Conservation (phyloP, 1,140 invertebrate species). For the Venustaconcha ellipsiformis region DNA sequence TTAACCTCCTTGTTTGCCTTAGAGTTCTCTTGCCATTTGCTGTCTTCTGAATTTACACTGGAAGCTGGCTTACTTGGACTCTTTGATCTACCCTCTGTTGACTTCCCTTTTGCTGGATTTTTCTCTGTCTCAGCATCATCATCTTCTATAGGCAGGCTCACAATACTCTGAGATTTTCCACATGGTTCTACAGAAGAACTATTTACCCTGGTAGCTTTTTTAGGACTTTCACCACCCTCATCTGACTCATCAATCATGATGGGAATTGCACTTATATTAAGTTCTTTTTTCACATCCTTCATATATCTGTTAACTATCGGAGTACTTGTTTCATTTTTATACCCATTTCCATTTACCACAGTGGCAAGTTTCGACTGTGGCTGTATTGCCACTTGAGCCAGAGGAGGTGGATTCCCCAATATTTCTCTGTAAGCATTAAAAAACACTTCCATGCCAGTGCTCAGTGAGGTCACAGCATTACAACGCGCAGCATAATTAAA, state of each 20-base stretch:
- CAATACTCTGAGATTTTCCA: too few relatives aligned
- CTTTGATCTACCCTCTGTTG: not conserved
- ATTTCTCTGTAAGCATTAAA: conserved; percentile 15
- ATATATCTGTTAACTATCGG: too few relatives aligned
- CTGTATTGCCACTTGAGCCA: not conserved
- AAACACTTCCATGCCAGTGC: conserved; percentile 24
- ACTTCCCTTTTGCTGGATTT: conserved; percentile 1
- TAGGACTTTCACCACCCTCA: not conserved
- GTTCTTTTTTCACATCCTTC: not conserved
- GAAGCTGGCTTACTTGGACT: conserved; percentile 13
- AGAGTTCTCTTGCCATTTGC: conserved; percentile 4
- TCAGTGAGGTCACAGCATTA: conserved; percentile 6
- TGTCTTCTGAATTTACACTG: conserved; percentile 10
- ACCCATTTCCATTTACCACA: conserved; percentile 9
- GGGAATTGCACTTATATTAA: conserved; percentile 1
- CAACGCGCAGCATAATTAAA: conserved; percentile 10
- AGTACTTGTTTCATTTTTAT: not conserved
- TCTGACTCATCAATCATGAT: conserved; percentile 1
- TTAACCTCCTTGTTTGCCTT: not conserved
- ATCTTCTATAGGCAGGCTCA: too few relatives aligned
- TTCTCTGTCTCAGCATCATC: not conserved
- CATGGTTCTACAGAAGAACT: too few relatives aligned
- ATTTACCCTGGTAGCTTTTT: not conserved
- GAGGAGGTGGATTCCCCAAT: not conserved
- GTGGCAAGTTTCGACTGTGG: conserved; percentile 9